phyloP scores from a whole-genome alignment of 2,797 vertebrate species.

The Scleropages formosus region DNA sequence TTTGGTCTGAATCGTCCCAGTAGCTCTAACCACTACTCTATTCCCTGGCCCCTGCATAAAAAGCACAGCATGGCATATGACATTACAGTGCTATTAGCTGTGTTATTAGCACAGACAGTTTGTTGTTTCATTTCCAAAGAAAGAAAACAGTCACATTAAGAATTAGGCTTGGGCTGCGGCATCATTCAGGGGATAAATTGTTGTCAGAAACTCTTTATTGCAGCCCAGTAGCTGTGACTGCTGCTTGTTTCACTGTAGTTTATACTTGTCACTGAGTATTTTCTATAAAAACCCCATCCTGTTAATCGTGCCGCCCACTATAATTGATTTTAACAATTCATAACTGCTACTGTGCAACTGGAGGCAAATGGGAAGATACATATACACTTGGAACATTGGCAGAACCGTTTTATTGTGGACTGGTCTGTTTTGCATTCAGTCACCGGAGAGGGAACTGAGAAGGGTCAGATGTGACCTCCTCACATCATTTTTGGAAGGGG shows the following conservation, averaged over 20 bases:
- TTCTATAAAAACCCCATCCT: not conserved
- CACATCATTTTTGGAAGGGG: no score
- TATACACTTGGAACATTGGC: no score
- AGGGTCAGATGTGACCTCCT: no score
- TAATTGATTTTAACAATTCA: conserved; percentile 12
- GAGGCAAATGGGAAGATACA: no score
- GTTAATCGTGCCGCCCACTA: not conserved
- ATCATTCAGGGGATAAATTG: not conserved
- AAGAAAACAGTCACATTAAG: not conserved
- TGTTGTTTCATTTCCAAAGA: not conserved
- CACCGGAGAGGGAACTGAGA: no score
- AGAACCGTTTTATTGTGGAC: no score
- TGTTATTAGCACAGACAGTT: not conserved
- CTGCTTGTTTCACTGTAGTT: not conserved
- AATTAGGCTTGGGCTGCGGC: not conserved
- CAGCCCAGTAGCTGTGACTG: not conserved
- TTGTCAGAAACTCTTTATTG: not conserved
- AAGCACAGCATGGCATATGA: no score
- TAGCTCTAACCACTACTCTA: no score
- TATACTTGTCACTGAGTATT: not conserved
- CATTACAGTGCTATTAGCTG: not conserved
- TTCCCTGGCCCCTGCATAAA: no score
- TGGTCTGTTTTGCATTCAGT: no score
- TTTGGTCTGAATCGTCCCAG: no score
- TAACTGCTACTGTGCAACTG: no score